Conservation (phyloP, 2,113 vertebrate genomes). For the Nothoprocta perdicaria region DNA sequence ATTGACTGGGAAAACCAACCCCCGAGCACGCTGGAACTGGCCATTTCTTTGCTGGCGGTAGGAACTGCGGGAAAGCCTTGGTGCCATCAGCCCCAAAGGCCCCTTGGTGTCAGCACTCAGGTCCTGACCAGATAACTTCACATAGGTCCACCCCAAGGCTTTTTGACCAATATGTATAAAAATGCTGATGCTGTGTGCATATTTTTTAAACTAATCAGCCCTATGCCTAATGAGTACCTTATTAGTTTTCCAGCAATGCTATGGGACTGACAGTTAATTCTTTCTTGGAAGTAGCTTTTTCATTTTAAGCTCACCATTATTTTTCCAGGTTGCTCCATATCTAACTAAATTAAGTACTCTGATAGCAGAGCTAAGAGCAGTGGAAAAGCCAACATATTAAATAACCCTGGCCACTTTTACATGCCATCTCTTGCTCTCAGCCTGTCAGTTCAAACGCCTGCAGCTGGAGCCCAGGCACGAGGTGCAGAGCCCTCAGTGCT, state of each 20-base stretch:
- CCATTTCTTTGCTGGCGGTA: not conserved
- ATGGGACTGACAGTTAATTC: not conserved
- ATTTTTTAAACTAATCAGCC: not conserved
- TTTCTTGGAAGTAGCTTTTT: constrained; percentile 22
- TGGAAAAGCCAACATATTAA: constrained; percentile 57
- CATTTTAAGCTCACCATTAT: constrained; percentile 5
- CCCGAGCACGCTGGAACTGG: rapidly evolving
- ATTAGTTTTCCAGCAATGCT: constrained; percentile 32
- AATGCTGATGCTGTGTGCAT: constrained; percentile 5
- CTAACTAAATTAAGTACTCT: constrained; percentile 40
- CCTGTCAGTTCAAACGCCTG: constrained; percentile 17
- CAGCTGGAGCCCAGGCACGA: not conserved
- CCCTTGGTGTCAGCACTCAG: rapidly evolving
- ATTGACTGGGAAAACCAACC: not conserved
- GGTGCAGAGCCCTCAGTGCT: not conserved
- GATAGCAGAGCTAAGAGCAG: constrained; percentile 34
- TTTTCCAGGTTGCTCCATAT: not conserved
- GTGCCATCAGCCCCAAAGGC: not conserved
- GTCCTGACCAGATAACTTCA: not conserved
- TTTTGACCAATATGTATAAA: constrained; percentile 12
- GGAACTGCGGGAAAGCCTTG: not conserved
- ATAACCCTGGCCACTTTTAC: constrained; percentile 57
- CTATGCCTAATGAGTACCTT: not conserved
- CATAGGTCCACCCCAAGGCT: constrained; percentile 11
- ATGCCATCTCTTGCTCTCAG: constrained; percentile 45